These are phyloP conservation scores for Cnemophilus loriae DNA, from an alignment of 2,113 vertebrate species.

Conservation along the genomic window DNA sequence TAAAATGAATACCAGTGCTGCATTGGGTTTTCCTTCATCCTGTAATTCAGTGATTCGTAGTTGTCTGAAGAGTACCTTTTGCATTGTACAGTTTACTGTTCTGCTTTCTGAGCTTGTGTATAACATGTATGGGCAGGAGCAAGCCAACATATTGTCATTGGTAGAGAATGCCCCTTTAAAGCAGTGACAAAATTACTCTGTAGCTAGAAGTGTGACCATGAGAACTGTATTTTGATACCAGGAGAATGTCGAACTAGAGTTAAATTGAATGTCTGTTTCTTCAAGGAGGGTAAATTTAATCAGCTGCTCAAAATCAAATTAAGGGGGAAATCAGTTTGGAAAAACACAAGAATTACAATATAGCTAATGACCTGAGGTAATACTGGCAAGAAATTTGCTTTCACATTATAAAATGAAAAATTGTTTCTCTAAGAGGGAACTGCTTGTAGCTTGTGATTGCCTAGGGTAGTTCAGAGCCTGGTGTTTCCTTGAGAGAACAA, in stretches of 20 bases:
- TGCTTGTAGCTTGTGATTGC: neutral
- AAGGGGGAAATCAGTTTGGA: constrained; percentile 56
- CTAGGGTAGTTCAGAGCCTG: neutral
- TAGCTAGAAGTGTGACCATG: neutral
- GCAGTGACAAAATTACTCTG: neutral
- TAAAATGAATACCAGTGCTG: neutral
- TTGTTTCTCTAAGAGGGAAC: constrained; percentile 31
- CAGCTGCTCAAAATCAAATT: constrained; percentile 60
- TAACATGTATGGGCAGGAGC: neutral
- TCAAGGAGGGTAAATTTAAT: constrained; percentile 57
- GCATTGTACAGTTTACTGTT: neutral
- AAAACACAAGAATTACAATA: constrained; percentile 58
- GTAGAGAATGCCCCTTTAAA: neutral
- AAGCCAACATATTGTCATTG: neutral
- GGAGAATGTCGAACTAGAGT: neutral
- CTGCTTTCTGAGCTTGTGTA: neutral
- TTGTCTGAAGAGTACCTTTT: neutral
- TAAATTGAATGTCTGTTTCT: constrained; percentile 51
- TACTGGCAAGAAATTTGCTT: constrained; percentile 51
- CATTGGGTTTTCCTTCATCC: neutral
- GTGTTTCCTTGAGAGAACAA: constrained; percentile 33
- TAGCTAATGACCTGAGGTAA: constrained; percentile 63
- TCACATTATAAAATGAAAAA: constrained; percentile 38
- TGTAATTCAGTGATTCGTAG: neutral
- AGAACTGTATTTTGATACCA: neutral